Conservation (phyloP, 2,113 vertebrate species). For the Chrysemys picta region DNA sequence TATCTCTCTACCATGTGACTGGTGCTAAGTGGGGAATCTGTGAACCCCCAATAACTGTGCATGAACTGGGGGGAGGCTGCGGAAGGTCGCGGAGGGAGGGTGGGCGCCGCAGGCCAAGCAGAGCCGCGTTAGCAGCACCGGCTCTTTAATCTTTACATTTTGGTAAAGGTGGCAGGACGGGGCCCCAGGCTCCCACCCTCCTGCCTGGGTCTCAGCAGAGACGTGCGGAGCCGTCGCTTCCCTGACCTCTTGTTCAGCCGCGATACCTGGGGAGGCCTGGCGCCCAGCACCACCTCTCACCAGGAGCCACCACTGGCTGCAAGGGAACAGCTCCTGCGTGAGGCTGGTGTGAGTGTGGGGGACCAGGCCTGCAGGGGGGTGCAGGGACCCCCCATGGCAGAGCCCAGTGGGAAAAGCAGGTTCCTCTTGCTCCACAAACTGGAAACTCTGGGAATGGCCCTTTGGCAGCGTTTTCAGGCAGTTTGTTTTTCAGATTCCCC, state of each 20-base stretch:
- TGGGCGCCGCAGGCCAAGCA: background rate
- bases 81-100: background rate
- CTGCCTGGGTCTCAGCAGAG: background rate
- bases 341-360: background rate
- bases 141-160: background rate
- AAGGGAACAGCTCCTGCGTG: background rate
- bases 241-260: background rate
- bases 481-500: background rate
- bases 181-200: background rate
- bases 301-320: background rate
- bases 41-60: background rate
- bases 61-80: background rate
- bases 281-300: background rate
- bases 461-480: background rate
- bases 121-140: background rate
- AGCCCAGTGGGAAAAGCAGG: background rate
- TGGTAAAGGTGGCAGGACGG: background rate
- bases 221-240: rapidly evolving
- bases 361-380: background rate
- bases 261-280: no score
- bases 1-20: background rate
- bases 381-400: background rate
- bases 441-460: conserved; percentile 11
- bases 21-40: background rate
- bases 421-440: background rate